Conservation (phyloP, 2,113 vertebrate species). For the Carollia perspicillata region DNA sequence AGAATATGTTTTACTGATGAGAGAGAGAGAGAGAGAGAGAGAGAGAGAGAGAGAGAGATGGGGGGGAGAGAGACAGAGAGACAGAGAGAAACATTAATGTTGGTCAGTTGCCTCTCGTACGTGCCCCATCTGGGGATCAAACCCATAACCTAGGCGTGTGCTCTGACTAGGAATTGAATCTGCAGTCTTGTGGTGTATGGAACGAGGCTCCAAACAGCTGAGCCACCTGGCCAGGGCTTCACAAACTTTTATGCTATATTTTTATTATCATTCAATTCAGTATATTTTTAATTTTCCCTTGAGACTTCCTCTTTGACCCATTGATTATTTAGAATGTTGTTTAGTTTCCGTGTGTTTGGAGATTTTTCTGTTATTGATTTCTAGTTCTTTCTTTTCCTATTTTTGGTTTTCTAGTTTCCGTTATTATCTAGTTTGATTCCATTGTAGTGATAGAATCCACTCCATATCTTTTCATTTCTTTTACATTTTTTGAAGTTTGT, state of each 20-base stretch:
- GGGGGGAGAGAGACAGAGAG: no score
- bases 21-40: no score
- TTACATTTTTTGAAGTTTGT: background rate
- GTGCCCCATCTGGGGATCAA: no score
- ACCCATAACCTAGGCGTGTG: no score
- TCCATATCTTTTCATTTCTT: background rate
- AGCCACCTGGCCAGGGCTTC: no score
- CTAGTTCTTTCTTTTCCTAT: background rate
- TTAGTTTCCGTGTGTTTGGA: background rate
- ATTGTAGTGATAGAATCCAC: background rate
- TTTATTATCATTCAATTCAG: background rate
- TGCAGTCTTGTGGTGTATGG: no score
- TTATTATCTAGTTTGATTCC: background rate
- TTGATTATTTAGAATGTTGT: background rate
- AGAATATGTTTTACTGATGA: no score
- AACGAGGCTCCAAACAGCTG: no score
- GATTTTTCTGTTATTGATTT: background rate
- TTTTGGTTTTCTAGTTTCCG: background rate
- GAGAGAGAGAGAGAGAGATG: no score
- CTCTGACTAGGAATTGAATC: no score
- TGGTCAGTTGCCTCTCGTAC: no score
- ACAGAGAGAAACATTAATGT: no score
- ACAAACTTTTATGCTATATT: background rate
- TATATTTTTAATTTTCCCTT: background rate
- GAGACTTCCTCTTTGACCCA: background rate